phyloP scores from a whole-genome alignment of 2,888 invertebrate species.

The Protula sp. region DNA sequence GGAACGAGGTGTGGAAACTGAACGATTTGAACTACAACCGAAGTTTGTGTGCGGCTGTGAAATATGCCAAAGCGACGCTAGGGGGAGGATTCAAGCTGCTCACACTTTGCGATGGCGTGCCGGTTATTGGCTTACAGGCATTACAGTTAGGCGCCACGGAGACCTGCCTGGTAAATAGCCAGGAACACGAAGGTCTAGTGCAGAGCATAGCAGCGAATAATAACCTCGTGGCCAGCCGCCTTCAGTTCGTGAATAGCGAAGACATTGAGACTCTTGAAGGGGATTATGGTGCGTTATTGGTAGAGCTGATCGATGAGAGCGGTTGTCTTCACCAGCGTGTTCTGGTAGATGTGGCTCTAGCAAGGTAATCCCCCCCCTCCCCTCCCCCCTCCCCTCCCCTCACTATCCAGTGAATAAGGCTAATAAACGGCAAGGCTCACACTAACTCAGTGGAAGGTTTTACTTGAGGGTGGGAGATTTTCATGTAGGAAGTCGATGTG shows the following conservation, averaged over 20 bases:
- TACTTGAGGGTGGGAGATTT: no score
- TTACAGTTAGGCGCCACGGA: conserved; percentile 25
- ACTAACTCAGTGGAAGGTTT: no score
- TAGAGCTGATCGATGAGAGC: conserved; percentile 16
- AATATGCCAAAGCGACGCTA: conserved; percentile 12
- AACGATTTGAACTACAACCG: conserved; percentile 36
- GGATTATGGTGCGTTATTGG: conserved; percentile 13
- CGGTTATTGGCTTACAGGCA: conserved; percentile 33
- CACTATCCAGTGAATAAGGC: no score
- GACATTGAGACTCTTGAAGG: neutral
- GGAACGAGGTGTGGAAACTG: conserved; percentile 22
- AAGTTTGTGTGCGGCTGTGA: conserved; percentile 26
- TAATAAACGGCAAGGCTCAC: no score
- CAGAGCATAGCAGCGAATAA: conserved; percentile 6
- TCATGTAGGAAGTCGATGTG: no score
- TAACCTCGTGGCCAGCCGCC: neutral
- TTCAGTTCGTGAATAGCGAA: neutral
- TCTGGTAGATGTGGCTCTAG: conserved; percentile 36
- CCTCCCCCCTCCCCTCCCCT: no score
- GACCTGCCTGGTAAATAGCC: conserved; percentile 23
- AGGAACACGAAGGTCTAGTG: conserved; percentile 5
- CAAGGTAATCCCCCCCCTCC: no score
- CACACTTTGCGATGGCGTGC: conserved; percentile 30
- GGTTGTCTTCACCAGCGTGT: conserved; percentile 19
- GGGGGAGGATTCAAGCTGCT: conserved; percentile 21